These are phyloP conservation scores for Neopipo cinnamomea DNA, from an alignment of 2,113 vertebrate genomes.

Conservation along the genomic window DNA sequence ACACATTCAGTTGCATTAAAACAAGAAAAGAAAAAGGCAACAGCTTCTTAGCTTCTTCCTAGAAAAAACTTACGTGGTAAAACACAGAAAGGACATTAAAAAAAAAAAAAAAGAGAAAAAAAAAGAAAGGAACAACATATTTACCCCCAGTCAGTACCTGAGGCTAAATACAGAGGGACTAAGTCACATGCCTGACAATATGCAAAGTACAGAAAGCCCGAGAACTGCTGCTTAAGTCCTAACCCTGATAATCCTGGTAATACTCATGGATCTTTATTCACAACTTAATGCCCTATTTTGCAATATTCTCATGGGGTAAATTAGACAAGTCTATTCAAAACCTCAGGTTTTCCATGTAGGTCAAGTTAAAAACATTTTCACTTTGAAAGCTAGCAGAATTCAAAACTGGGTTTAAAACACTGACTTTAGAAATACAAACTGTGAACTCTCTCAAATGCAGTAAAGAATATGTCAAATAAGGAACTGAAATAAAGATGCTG, in stretches of 20 bases:
- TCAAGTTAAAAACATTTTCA: neutral
- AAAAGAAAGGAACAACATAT: accelerated
- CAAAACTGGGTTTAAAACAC: neutral
- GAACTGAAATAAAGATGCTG: slow-evolving; percentile 7
- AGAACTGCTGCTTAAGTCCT: neutral
- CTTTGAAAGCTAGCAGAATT: neutral
- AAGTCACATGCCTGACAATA: neutral
- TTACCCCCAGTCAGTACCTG: neutral
- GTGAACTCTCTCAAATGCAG: neutral
- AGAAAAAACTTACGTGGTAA: neutral
- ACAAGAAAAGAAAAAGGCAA: neutral
- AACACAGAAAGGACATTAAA: neutral
- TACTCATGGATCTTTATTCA: neutral
- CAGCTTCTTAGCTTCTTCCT: neutral
- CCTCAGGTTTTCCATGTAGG: neutral
- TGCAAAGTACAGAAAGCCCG: neutral
- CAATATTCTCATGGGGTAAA: accelerated
- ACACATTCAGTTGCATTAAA: neutral
- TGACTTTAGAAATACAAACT: neutral
- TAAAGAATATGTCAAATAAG: neutral
- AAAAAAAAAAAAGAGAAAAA: neutral
- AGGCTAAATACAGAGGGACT: neutral
- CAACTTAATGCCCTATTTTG: neutral
- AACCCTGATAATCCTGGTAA: neutral
- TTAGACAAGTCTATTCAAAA: neutral